Conservation (phyloP, 2,797 vertebrate species). For the Neomorphus geoffroyi region DNA sequence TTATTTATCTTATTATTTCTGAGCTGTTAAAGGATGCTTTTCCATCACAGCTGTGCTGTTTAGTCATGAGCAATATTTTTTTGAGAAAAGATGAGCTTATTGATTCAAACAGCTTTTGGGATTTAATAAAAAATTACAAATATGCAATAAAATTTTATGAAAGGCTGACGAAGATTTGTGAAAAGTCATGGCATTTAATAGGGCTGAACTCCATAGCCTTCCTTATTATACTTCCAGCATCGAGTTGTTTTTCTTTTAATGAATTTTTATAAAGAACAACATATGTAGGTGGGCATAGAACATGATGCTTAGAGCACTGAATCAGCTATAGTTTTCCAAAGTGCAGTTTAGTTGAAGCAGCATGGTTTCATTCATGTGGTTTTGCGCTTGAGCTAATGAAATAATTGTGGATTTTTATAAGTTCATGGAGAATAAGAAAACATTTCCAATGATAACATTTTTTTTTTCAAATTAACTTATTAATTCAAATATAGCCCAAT, state of each 20-base stretch:
- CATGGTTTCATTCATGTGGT: neutral
- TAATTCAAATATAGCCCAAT: neutral
- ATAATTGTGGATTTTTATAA: neutral
- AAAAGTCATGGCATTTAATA: neutral
- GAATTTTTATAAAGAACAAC: neutral
- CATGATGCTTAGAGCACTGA: neutral
- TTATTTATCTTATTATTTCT: neutral
- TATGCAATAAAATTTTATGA: neutral
- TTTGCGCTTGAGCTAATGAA: neutral
- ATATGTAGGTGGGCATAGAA: neutral
- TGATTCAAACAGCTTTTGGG: neutral
- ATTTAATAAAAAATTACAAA: neutral
- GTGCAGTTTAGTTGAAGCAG: neutral
- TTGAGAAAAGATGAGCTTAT: neutral
- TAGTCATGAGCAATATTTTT: neutral
- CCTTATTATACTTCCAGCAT: neutral
- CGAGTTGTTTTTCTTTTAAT: neutral
- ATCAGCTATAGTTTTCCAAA: neutral
- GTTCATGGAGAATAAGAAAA: neutral
- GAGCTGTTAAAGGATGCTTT: neutral
- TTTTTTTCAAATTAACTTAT: neutral
- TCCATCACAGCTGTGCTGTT: neutral
- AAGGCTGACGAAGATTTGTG: neutral
- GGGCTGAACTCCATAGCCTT: neutral
- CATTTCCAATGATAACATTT: neutral